These are phyloP conservation scores for Pelecanus crispus DNA, from an alignment of 2,113 vertebrate species.

Conservation along the genomic window DNA sequence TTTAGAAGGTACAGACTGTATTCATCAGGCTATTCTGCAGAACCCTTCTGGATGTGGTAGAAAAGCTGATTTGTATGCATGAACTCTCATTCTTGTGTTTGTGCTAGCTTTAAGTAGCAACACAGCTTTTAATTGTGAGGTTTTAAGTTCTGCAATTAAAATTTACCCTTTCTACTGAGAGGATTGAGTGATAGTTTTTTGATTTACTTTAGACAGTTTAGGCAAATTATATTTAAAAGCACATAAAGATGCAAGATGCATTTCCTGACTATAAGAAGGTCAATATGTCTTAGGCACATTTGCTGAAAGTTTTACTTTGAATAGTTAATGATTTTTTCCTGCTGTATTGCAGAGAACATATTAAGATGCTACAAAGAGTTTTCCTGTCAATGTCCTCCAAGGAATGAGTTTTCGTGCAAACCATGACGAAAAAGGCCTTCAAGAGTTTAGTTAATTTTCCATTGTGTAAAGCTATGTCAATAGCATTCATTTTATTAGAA, in stretches of 20 bases:
- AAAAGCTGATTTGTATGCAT: conserved; percentile 84
- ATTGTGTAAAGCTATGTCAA: conserved; percentile 17
- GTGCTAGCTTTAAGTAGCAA: conserved; percentile 85
- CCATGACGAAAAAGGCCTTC: conserved; percentile 53
- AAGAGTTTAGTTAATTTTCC: conserved; percentile 34
- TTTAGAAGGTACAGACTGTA: conserved; percentile 34
- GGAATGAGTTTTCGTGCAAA: conserved; percentile 43
- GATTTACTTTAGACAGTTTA: conserved; percentile 91
- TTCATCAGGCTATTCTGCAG: conserved; percentile 50
- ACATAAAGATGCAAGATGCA: conserved; percentile 87
- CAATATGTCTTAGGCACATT: conserved; percentile 65
- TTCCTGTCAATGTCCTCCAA: conserved; percentile 44
- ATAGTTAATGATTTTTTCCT: conserved; percentile 69
- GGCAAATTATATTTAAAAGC: conserved; percentile 91
- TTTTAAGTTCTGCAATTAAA: conserved; percentile 98
- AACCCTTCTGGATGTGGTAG: conserved; percentile 51
- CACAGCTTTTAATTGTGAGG: conserved; percentile 93
- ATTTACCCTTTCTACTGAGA: conserved; percentile 89
- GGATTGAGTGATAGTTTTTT: conserved; percentile 85
- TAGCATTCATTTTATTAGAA: conserved; percentile 30
- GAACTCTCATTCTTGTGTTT: conserved; percentile 80
- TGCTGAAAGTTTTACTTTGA: conserved; percentile 74
- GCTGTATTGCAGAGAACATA: conserved; percentile 47
- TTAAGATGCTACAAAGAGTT: conserved; percentile 47
- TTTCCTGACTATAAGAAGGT: conserved; percentile 82